Evolutionary conservation across 2,797 vertebrate species (phyloP).

Genomic region (Orestias chungarensis): DNA sequence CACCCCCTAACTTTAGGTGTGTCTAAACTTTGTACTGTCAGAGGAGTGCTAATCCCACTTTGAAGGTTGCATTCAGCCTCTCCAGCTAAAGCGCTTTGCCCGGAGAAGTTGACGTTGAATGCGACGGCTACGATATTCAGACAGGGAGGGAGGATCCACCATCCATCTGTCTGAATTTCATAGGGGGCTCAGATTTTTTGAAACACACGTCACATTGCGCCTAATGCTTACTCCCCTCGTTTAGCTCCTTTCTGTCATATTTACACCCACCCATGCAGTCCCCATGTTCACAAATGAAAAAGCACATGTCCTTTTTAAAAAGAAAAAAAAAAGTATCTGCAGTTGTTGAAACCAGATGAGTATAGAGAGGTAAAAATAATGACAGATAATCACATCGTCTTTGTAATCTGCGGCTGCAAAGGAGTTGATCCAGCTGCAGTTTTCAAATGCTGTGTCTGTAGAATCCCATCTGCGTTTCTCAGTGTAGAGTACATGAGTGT

Average conservation of each 20-base stretch:
- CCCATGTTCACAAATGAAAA: constrained; percentile 13
- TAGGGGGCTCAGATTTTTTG: constrained; percentile 60
- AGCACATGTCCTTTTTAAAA: constrained; percentile 7
- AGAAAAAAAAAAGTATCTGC: constrained; percentile 43
- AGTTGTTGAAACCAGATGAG: constrained; percentile 59
- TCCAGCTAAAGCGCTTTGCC: constrained; percentile 60
- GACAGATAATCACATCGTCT: constrained; percentile 75
- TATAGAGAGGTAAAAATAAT: constrained; percentile 72
- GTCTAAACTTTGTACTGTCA: constrained; percentile 50
- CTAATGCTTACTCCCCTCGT: constrained; percentile 47
- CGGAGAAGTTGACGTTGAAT: constrained; percentile 64
- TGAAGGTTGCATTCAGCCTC: constrained; percentile 53
- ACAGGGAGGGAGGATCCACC: constrained; percentile 44
- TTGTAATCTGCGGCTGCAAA: constrained; percentile 68
- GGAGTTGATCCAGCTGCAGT: constrained; percentile 62
- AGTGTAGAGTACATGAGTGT: constrained; percentile 29
- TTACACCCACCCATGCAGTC: constrained; percentile 43
- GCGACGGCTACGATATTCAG: constrained; percentile 52
- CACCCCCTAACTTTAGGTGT: constrained; percentile 34
- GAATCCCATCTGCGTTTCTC: constrained; percentile 40
- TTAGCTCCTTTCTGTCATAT: constrained; percentile 32
- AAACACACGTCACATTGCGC: constrained; percentile 53
- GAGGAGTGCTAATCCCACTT: constrained; percentile 56
- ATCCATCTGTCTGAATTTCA: constrained; percentile 49
- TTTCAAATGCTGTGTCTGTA: constrained; percentile 43